Evolutionary conservation across 2,113 vertebrate genomes (phyloP).

Genomic region (Barbus barbus): DNA sequence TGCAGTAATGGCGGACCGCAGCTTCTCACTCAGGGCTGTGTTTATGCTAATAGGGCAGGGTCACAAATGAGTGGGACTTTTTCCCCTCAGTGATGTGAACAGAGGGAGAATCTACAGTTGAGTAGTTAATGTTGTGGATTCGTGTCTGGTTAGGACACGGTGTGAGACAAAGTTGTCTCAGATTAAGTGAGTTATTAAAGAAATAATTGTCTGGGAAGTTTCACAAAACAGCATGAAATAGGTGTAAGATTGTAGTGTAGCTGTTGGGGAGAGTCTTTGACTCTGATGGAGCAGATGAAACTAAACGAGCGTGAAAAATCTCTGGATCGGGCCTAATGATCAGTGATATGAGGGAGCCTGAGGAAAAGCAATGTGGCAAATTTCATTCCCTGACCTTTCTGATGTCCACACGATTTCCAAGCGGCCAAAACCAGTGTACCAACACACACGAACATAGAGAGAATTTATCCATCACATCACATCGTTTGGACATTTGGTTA

Average conservation of each 20-base stretch:
- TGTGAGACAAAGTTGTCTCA: not conserved
- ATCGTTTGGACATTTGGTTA: too few species aligned
- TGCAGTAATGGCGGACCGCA: too few species aligned
- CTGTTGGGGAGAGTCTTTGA: conserved; percentile 3
- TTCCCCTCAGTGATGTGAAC: too few species aligned
- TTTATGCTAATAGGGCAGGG: too few species aligned
- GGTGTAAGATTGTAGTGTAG: not conserved
- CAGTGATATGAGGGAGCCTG: conserved; percentile 27
- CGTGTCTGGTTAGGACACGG: too few species aligned
- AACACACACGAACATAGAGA: not conserved
- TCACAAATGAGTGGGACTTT: too few species aligned
- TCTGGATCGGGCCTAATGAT: not conserved
- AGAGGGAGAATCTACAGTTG: too few species aligned
- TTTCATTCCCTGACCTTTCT: conserved; percentile 70
- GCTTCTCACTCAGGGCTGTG: too few species aligned
- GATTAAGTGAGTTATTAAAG: not conserved
- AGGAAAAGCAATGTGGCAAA: conserved; percentile 53
- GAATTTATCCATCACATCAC: conserved; percentile 64
- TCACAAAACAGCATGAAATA: not conserved
- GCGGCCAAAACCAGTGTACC: conserved; percentile 48
- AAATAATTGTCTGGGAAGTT: not conserved
- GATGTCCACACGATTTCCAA: conserved; percentile 52
- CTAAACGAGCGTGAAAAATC: not conserved
- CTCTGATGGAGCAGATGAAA: not conserved
- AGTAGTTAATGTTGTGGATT: too few species aligned